A percentile compares a stretch with the other conserved stretches of the same genome.
These are phyloP conservation scores for Cheilosia pagana DNA, from an alignment of 2,888 invertebrate species.

Conservation along the genomic window DNA sequence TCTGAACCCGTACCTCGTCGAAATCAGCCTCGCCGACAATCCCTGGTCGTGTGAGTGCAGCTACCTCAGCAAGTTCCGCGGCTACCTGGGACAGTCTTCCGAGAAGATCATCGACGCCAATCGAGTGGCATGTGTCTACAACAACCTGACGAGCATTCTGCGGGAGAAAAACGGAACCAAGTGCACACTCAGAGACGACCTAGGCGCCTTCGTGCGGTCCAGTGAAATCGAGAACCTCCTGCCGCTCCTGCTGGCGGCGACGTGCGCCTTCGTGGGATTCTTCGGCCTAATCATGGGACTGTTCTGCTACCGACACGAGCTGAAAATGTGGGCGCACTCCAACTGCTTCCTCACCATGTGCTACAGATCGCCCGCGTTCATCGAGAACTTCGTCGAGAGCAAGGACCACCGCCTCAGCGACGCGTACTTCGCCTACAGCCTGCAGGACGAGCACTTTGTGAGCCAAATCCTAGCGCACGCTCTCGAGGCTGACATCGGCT, in stretches of 20 bases:
- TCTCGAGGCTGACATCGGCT: constrained; percentile 92
- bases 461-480: constrained; percentile 94
- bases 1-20: constrained; percentile 93
- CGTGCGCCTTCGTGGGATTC: constrained; percentile 90
- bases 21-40: constrained; percentile 92
- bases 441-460: constrained; percentile 96
- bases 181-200: constrained; percentile 89
- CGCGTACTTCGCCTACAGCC: constrained; percentile 97
- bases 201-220: constrained; percentile 88
- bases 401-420: constrained; percentile 90
- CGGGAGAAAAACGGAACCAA: constrained; percentile 91
- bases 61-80: constrained; percentile 91
- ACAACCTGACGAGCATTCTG: constrained; percentile 89
- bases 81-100: constrained; percentile 90
- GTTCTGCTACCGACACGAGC: constrained; percentile 91
- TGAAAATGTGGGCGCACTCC: constrained; percentile 93
- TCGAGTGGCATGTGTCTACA: constrained; percentile 90
- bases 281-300: constrained; percentile 90
- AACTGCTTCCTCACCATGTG: constrained; percentile 94
- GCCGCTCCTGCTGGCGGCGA: constrained; percentile 90
- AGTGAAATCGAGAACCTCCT: constrained; percentile 90
- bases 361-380: constrained; percentile 90
- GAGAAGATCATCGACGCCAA: constrained; percentile 92
- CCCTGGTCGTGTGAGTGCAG: constrained; percentile 96
- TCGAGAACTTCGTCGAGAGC: constrained; percentile 83